Evolutionary conservation across 1,140 invertebrate species (phyloP), one percentile per base, ranked within the genome.

Genomic region (Episyrphus balteatus): DNA sequence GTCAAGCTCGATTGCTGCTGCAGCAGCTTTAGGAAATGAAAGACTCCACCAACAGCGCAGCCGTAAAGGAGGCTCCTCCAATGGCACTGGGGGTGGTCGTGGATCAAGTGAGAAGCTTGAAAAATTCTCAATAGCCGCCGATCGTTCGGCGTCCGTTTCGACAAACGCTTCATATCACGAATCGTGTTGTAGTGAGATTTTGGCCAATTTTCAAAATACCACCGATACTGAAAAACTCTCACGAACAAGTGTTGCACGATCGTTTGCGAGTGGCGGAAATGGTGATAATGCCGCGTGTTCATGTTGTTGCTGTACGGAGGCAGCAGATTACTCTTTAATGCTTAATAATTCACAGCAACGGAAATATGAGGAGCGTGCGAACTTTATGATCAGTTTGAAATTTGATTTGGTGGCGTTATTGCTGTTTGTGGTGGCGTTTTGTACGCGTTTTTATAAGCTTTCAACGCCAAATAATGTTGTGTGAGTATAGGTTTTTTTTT

Each of bases 381-480:
- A 49, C 40, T 62, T 81, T 55, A 76, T 72, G 51, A 68, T 88
- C 46, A 78, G 73, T 54, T 68, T 88, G 47, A 77, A 84, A 68
- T 70, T 94, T 43, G 90, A 95, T 73, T 50, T 88, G 17, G 73
- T 92, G 34, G 83, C 86, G 45, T 52, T 84, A 36, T 45, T 73
- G 9, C 66, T 95, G 32, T 82, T 94, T 61, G 39, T 82, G 30
- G 52, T 81, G 48, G 83, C 81, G 37, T 62, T 92, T 42, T 59
- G 73, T 8, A 91, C 88, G 30, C 75, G 92, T 53, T 78, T 93
- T 59, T 92, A 91, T 70, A 79, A 79, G 55, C 70, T 96, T 32
- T 81, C 88, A 55, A 78, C 89, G 62, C 92, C 92, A 6, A 75
- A 75, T 39, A 82, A 85, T 72, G 87, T 95, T 61, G 91, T 96